Evolutionary conservation across 2,888 invertebrate genomes (phyloP).

Genomic region (Onchidella celtica): DNA sequence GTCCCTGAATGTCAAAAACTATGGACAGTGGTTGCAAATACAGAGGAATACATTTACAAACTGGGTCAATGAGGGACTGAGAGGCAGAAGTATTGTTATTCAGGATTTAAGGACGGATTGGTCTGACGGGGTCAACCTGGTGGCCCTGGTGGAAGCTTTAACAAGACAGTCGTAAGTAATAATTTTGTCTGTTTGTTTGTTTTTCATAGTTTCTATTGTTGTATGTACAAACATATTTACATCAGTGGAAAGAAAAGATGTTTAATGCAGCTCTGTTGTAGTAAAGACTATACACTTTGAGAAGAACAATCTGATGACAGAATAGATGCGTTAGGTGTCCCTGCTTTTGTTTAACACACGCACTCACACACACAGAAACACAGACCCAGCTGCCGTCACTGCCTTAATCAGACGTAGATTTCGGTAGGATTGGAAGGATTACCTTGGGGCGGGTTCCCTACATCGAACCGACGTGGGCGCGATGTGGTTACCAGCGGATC

Average conservation of each 20-base stretch:
- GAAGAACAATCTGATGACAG: too few species aligned
- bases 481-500: too few species aligned
- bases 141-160: conserved; percentile 94
- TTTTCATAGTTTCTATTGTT: not conserved
- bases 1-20: conserved; percentile 86
- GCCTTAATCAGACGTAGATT: too few species aligned
- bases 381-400: too few species aligned
- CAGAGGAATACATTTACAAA: conserved; percentile 91
- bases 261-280: too few species aligned
- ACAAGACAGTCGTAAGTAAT: conserved; percentile 81
- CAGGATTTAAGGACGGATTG: conserved; percentile 93
- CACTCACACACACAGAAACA: too few species aligned
- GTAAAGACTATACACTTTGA: too few species aligned
- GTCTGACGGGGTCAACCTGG: conserved; percentile 93
- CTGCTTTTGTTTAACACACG: too few species aligned
- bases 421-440: too few species aligned
- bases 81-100: conserved; percentile 82
- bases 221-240: not conserved
- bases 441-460: too few species aligned
- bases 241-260: not conserved
- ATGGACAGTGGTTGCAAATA: conserved; percentile 91
- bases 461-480: too few species aligned
- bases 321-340: too few species aligned
- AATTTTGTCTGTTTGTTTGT: conserved; percentile 26
- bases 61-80: conserved; percentile 93